Evolutionary conservation across 2,888 invertebrate species (phyloP), one percentile per base, ranked within the genome.

Genomic region (Hedychridium roseum): DNA sequence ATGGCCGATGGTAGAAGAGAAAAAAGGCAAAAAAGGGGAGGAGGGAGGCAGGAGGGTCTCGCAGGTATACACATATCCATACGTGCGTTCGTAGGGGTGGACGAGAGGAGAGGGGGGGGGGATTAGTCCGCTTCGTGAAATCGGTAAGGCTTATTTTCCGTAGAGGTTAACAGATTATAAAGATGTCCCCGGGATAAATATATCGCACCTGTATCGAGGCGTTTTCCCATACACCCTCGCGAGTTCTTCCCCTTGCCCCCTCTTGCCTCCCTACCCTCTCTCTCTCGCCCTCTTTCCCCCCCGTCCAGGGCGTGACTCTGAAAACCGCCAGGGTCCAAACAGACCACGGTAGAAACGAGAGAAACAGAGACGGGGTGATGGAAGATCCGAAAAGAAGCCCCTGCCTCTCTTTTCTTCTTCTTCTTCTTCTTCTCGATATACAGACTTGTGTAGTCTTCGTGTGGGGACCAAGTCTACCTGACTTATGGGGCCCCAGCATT

Each of bases 321-420:
- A 71, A 76, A 78, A 76, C 75, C 76, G 70, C 74, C 66, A 61
- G 64, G 66, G 66, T 68, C 68, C 73, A 73, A 76, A 76, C 72
- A 70, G 47, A 40, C 44, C 30, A 37, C 40, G 46, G 34, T 38
- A 40, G 37, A 17, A 14, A 31, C 18, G 26, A 30, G n/a, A n/a
- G 43, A 43, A n/a, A 41, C 30, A 37, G 37, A 15, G 17, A 28
- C 27, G 26, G 9, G 32, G 35, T 17, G 34, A 3, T 12, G 27
- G 16, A 39, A 23, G 23, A n/a, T n/a, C n/a, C 9, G 41, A 40
- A 21, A 41, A 14, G 16, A 30, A 46, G 56, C 21, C 30, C 12
- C 23, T 9, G 31, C 36, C 43, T 4, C 36, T 12, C 31, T 43
- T 27, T n/a, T n/a, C n/a, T n/a, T n/a, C n/a, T n/a, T n/a, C n/a